Conservation (phyloP, 1,140 invertebrate species). For the Apis cerana region DNA sequence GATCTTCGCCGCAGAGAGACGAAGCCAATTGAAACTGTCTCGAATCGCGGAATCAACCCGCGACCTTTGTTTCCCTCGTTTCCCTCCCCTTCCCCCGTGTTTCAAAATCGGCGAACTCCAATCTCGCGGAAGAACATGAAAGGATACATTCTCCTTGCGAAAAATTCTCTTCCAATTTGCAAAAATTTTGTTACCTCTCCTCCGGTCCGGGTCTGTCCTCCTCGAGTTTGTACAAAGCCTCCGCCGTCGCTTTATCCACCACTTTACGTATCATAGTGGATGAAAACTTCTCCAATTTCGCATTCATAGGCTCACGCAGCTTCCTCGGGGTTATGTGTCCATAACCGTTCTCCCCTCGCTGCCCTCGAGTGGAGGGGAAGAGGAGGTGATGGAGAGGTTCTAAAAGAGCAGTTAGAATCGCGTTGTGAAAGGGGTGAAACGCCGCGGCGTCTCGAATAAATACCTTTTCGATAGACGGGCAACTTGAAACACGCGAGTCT, state of each 20-base stretch:
- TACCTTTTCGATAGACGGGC: neutral
- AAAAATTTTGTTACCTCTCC: too few relatives aligned
- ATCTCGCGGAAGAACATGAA: neutral
- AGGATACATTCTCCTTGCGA: neutral
- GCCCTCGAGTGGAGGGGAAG: too few relatives aligned
- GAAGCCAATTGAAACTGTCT: conserved; percentile 26
- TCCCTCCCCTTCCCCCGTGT: neutral
- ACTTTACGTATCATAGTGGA: neutral
- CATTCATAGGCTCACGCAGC: neutral
- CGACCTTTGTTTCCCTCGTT: conserved; percentile 2
- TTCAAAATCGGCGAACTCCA: neutral
- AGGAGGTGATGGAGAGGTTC: neutral
- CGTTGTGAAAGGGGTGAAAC: neutral
- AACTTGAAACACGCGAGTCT: neutral
- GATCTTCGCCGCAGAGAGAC: neutral
- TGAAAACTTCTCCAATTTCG: conserved; percentile 13
- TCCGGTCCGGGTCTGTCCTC: too few relatives aligned
- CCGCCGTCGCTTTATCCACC: neutral
- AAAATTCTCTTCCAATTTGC: too few relatives aligned
- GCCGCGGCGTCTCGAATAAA: conserved; percentile 18
- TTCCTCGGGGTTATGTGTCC: neutral
- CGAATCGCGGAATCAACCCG: neutral
- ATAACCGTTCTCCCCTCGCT: neutral
- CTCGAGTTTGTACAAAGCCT: conserved; percentile 1
- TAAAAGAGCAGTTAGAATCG: conserved; percentile 28